phyloP scores from a whole-genome alignment of 2,888 invertebrate species.

The Dilophus febrilis region DNA sequence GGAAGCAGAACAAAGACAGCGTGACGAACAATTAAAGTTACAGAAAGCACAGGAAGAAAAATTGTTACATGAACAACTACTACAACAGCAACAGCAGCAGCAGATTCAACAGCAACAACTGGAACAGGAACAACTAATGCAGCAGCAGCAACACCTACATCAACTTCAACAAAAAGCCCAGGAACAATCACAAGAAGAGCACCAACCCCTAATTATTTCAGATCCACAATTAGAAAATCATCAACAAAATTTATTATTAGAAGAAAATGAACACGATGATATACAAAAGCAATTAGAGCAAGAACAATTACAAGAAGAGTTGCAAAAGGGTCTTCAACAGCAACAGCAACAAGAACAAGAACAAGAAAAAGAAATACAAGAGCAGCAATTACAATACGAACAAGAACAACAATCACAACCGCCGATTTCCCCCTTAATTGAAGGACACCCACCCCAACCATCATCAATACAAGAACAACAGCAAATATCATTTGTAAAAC shows the following conservation, averaged over 20 bases:
- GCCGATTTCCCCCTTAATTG: too few species aligned
- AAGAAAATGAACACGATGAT: too few species aligned
- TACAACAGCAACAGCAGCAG: neutral
- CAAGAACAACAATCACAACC: too few species aligned
- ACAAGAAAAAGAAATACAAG: constrained; percentile 9
- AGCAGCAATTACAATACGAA: constrained; percentile 15
- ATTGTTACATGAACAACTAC: neutral
- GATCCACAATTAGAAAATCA: too few species aligned
- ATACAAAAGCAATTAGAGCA: constrained; percentile 14
- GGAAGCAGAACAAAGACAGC: constrained; percentile 12
- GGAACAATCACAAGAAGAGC: constrained; percentile 15
- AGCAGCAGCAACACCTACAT: neutral
- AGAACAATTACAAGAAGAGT: constrained; percentile 11
- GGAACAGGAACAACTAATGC: constrained; percentile 21
- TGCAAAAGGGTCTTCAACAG: constrained; percentile 10
- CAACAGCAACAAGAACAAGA: constrained; percentile 16
- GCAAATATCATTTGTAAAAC: too few species aligned
- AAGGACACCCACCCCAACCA: too few species aligned
- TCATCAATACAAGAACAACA: too few species aligned
- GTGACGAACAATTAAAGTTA: neutral
- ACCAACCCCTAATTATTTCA: constrained; percentile 16
- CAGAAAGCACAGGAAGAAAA: neutral
- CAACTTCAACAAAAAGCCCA: neutral
- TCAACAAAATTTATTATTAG: too few species aligned
- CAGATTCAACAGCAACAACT: constrained; percentile 16